Conservation (phyloP, 2,797 vertebrate species). For the Manis pentadactyla region DNA sequence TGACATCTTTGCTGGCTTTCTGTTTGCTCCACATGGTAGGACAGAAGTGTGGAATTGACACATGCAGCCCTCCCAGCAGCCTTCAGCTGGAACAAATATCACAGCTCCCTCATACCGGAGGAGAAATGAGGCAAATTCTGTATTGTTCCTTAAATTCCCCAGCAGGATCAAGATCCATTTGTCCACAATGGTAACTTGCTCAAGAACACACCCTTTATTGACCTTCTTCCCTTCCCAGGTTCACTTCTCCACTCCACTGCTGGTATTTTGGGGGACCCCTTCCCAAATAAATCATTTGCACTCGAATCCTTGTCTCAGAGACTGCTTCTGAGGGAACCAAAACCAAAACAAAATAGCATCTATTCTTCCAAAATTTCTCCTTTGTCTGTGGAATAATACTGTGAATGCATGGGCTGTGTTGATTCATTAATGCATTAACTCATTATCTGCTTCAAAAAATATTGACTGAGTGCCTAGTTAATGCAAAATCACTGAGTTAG, state of each 20-base stretch:
- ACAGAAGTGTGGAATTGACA: neutral
- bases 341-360: neutral
- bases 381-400: neutral
- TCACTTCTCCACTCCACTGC: neutral
- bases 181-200: neutral
- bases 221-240: neutral
- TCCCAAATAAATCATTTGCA: neutral
- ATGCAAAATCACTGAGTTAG: neutral
- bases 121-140: neutral
- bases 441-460: neutral
- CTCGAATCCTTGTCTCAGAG: neutral
- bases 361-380: constrained; percentile 21
- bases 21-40: neutral
- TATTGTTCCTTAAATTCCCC: neutral
- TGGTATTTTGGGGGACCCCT: neutral
- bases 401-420: neutral
- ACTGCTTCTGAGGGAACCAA: neutral
- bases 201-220: neutral
- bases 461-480: neutral
- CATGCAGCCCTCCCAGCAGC: neutral
- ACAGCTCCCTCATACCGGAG: neutral
- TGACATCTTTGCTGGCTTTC: neutral
- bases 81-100: neutral
- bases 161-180: neutral
- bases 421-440: neutral